Evolutionary conservation across 2,888 invertebrate genomes (phyloP), one percentile per base, ranked within the genome.

Genomic region (Holacanthella duospinosa): DNA sequence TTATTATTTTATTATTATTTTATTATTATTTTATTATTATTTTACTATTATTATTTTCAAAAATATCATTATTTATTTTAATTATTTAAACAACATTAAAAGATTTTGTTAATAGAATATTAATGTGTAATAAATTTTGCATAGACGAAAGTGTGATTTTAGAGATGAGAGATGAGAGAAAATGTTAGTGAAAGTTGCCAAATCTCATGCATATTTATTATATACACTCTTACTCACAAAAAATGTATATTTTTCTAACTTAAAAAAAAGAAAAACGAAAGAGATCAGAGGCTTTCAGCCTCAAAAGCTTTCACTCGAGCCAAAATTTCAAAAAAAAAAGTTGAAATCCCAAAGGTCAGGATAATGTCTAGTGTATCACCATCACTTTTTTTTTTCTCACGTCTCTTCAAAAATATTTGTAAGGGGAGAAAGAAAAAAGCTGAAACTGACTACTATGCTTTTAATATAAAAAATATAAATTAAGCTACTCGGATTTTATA

Each of bases 281-380:
- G 21, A 48, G 48, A 48, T 48, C 48, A 48, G 48, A 48, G 48
- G 48, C 48, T 48, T 9, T n/a, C 12, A 4, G 48, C 48, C 48
- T 48, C 48, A 9, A 21, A 48, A 48, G 48, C 48, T 48, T 48
- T 48, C 48, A 16, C 48, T 21, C 12, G 48, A 48, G 48, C 21
- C 48, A 36, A 36, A 36, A 36, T 36, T 48, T 21, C 6, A 21
- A 21, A 48, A 21, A 21, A 21, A 21, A 48, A 48, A 48, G 21
- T 21, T 48, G 19, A 48, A 48, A 48, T 48, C 48, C 48, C 48
- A 48, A 48, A 48, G 48, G 48, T 48, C 48, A 48, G 48, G 48
- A 48, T 48, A 48, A 48, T 48, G 48, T 21, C 48, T 48, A 48
- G 12, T 21, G 19, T 21, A 4, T 48, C 48, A 21, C n/a, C 4